Base-by-base conservation (phyloP, 2,888 invertebrate genomes). In the Trypoxylon attenuatum region DNA sequence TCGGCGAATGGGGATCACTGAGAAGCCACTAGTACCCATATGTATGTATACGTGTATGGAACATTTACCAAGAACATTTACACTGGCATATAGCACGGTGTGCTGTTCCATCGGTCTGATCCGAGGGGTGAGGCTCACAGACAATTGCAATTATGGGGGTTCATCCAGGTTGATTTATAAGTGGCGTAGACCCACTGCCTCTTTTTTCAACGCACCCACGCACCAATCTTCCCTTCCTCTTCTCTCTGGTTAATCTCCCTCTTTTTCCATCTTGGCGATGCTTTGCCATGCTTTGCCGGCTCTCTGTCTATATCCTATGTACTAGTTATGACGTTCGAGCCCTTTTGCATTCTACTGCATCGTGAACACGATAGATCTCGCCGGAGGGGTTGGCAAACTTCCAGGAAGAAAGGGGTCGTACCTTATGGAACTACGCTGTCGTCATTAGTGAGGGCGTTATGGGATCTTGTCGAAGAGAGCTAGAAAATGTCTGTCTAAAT, bases 111-210 rank as follows among this genome's bases (percentile, higher is more conserved):
- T 60, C 65, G 73, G 53, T 63, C 41, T 49, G 63, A 73, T 73
- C 71, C 13, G n/a, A 60, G 59, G 73, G 66, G 68, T 59, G 70
- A 70, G 64, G 69, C 60, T 69, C 70, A 72, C 69, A 77, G 78
- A 77, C 80, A 76, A 81, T 80, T 73, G 77, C 78, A 80, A 81
- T 81, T 78, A 81, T 69, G 73, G 73, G 65, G 69, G 74, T 71
- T 68, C 63, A 68, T 58, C 75, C 71, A 69, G 71, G 77, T 80
- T 81, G 81, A 82, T 82, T 82, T 80, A 81, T 80, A 81, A 79
- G 76, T 75, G 72, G 69, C n/a, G n/a, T 66, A 51, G 54, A 69
- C 51, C 55, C 62, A 47, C 69, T 78, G 71, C 69, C 54, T 71
- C 61, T 69, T 71, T 71, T 56, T 59, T 66, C 49, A 41, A 73